A percentile compares a stretch with the other conserved stretches of the same genome.
phyloP scores from a whole-genome alignment of 2,888 invertebrate species.

The Drosophila colorata region DNA sequence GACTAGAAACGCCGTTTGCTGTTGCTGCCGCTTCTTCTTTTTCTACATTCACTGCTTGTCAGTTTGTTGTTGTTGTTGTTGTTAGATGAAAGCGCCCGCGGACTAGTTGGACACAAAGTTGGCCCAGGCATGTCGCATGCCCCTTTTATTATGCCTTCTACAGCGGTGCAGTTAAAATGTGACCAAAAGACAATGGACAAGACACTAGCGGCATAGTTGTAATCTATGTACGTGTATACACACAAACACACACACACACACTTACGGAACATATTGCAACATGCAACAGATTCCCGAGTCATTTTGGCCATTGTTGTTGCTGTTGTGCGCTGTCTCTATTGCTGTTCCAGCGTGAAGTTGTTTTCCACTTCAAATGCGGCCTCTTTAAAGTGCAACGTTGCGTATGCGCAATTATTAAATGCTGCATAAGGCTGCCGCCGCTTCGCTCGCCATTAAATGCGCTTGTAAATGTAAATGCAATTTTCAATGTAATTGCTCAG shows the following conservation, averaged over 20 bases:
- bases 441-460: conserved; percentile 43
- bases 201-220: conserved; percentile 44
- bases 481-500: conserved; percentile 55
- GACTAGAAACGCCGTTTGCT: conserved; percentile 63
- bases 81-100: conserved; percentile 56
- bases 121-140: conserved; percentile 41
- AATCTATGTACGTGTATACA: conserved; percentile 12
- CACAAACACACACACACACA: conserved; percentile 5
- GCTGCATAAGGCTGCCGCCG: conserved; percentile 60
- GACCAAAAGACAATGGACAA: conserved; percentile 60
- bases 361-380: conserved; percentile 60
- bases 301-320: conserved; percentile 23
- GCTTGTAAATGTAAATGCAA: conserved; percentile 41
- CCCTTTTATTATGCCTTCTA: conserved; percentile 29
- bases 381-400: conserved; percentile 69
- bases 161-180: conserved; percentile 48
- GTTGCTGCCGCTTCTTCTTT: conserved; percentile 8
- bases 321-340: conserved; percentile 37
- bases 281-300: conserved; percentile 35
- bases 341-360: conserved; percentile 35
- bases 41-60: conserved; percentile 20
- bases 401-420: conserved; percentile 78
- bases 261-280: conserved; percentile 8
- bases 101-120: conserved; percentile 61
- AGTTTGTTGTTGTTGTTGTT: conserved; percentile 25